Evolutionary conservation across 2,797 vertebrate genomes (phyloP), one percentile per base, ranked within the genome.

Genomic region (Manis pentadactyla): DNA sequence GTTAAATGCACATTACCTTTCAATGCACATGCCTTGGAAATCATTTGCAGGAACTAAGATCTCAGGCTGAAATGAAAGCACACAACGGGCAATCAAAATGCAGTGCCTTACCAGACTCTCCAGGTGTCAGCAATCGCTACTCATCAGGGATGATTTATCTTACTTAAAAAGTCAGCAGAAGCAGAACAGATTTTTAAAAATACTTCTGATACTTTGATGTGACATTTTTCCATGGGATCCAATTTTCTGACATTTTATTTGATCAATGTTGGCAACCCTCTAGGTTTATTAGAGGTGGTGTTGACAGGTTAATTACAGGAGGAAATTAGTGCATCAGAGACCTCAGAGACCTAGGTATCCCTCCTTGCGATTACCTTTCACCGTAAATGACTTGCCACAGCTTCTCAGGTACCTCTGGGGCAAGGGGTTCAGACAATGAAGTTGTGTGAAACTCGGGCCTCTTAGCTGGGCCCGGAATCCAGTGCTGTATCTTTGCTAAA

Each of bases 231-330:
- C 83, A 83, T 34, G 57, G 94, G 66, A 78, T 86, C 84, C 63
- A 95, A 73, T 97, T 95, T 95, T 87, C 57, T 93, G 19, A 8
- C 12, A 29, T 87, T 95, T 91, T 57, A 57, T 68, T 96, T 93
- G 93, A 97, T 96, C 95, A 27, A 2, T 46, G 61, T 93, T 97
- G 94, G 96, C 95, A 96, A 21, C 63, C n/a, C 2, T 78, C 64
- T 61, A 27, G 27, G 83, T 96, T 93, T 87, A 85, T 89, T 94
- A 96, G 78, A 94, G 84, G 74, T 84, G 68, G 89, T 90, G 88
- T 46, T 90, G 94, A 93, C 84, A 93, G 90, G 94, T 97, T 96
- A 95, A 96, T 95, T 95, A 93, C 15, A 95, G 84, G 71, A 63
- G 68, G 91, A 94, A 96, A 97, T 94, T 61, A 96, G 59, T 2